Base-by-base conservation (phyloP, 2,888 invertebrate genomes). In the Abrostola tripartita region DNA sequence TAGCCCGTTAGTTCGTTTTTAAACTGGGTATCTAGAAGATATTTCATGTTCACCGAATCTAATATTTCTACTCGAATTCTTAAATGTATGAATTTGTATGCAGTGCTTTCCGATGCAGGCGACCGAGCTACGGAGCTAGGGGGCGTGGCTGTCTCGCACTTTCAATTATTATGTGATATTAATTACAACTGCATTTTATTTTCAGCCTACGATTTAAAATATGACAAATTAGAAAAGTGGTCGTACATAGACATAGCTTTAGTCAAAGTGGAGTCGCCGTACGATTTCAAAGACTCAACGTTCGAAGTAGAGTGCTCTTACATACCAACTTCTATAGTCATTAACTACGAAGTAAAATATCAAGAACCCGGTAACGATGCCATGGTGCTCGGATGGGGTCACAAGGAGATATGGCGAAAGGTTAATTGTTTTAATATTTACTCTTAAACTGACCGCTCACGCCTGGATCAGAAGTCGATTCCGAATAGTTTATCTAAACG, bases 171-270 rank as follows among this genome's bases (percentile, higher is more conserved):
- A n/a, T n/a, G n/a, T n/a, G n/a, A 38, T 40, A 24, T 11, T 38
- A 14, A 11, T 36, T n/a, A 11, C n/a, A 0, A 10, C 8, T 53
- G n/a, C n/a, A 0, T n/a, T 54, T 38, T 8, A 1, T 10, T 61
- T 79, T 82, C 11, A 90, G 90, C 61, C 6, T 90, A 89, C 63
- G 65, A 82, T 2, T 71, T 89, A 2, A 77, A 70, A 14, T 85
- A 83, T 58, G 69, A 68, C 0, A 73, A 71, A 12, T 54, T 87
- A 9, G 84, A 83, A 6, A 75, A 76, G 24, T 91, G 90, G 90
- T 71, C 87, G 0, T 59, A 63, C 0, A 75, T 85, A 12, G 90
- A 91, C 52, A 88, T 91, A 62, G 90, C 84, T 0, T 53, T 88
- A 0, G 85, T 78, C 0, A 82, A 81, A 76, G 88, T 90, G 4